Evolutionary conservation across 2,113 vertebrate genomes (phyloP), one percentile per base, ranked within the genome.

Genomic region (Oreotrochilus melanogaster): DNA sequence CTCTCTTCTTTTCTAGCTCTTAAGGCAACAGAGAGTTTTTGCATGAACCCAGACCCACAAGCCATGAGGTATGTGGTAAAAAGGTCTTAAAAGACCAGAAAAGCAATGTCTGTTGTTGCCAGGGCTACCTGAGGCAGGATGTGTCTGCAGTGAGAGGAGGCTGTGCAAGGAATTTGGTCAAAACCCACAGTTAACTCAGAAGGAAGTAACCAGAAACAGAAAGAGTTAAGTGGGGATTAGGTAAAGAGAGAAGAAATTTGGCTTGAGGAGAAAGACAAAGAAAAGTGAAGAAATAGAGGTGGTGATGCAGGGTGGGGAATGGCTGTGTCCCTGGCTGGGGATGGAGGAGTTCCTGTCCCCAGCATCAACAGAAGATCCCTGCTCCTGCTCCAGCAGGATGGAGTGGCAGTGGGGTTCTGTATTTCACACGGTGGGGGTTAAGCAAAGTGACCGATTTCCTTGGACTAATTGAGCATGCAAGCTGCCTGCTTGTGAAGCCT

Each of bases 381-480:
- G 73, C 78, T 79, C 39, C 71, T 30, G 65, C 58, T 94, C 83
- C 7, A 3, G 66, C 47, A 82, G 87, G 65, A 88, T 54, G 53
- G 62, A 65, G 61, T 5, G 8, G 78, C 86, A 95, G 78, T 10
- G 2, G 56, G 82, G 62, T 33, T 96, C 89, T 60, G 8, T 96
- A 94, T 95, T 97, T 96, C 96, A 91, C 87, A 91, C 22, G 14
- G 91, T 86, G 87, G 88, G 92, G 89, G 95, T 95, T 96, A 95
- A 92, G 84, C 78, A 93, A 97, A 97, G 91, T 74, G 89, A 93
- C 96, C 89, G 93, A 91, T 96, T 97, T 96, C 89, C 91, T 89
- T 84, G 94, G 83, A 80, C 96, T 97, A 97, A 97, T 96, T 96
- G 95, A 97, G 96, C 96, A 86, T 95, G 96, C 95, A 95, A 33